Percentiles rank a stretch among this genome's conserved stretches.
phyloP scores from a whole-genome alignment of 2,113 vertebrate species.

The human (Homo sapiens) region GRCh38 chr2:32587501-32588000 shows the following conservation, averaged over 20 bases:
- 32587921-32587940: neutral
- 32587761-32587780: neutral
- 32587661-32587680: too few species aligned
- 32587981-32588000: neutral
- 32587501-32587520: too few species aligned
- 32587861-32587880: neutral
- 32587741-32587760: neutral
- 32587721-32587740: neutral
- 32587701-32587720: neutral
- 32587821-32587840: neutral
- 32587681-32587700: neutral
- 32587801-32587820: neutral
- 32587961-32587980: neutral
- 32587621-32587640: too few species aligned
- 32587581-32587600: too few species aligned
- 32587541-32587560: too few species aligned
- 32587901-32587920: neutral
- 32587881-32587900: neutral
- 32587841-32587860: neutral
- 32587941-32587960: neutral
- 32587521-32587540: too few species aligned
- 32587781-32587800: neutral
- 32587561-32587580: too few species aligned
- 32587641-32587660: too few species aligned
- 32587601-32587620: too few species aligned